phyloP scores from a whole-genome alignment of 2,797 vertebrate genomes.

The Lateolabrax maculatus region DNA sequence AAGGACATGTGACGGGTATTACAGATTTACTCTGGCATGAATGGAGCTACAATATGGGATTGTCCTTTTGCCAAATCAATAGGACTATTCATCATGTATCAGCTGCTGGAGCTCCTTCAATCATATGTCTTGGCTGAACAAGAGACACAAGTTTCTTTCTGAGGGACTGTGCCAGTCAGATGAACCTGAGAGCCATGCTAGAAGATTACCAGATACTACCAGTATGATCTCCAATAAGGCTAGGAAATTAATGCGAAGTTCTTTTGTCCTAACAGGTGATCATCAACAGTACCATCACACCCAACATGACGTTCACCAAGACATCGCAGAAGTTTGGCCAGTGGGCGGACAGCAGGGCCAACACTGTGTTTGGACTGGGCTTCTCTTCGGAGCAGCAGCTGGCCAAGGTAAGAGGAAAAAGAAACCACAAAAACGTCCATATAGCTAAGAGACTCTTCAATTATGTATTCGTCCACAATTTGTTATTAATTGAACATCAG shows the following conservation, averaged over 20 bases:
- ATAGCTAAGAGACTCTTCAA: background rate
- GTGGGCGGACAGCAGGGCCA: conserved; percentile 98
- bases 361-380: conserved; percentile 96
- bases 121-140: background rate
- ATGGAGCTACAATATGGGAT: conserved; percentile 37
- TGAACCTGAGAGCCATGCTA: background rate
- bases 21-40: conserved; percentile 32
- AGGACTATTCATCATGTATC: conserved; percentile 29
- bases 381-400: conserved; percentile 95
- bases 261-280: conserved; percentile 89
- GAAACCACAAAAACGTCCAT: background rate
- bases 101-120: conserved; percentile 19
- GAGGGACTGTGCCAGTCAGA: background rate
- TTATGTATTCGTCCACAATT: background rate
- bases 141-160: background rate
- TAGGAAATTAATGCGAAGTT: background rate
- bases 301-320: conserved; percentile 98
- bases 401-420: conserved; percentile 88
- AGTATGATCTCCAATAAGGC: background rate
- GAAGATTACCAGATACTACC: background rate
- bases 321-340: conserved; percentile 97
- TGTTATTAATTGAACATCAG: conserved; percentile 1
- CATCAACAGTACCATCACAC: conserved; percentile 98
- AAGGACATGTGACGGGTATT: background rate
- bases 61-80: conserved; percentile 49